Evolutionary conservation across 2,113 vertebrate species (phyloP), one percentile per base, ranked within the genome.

Genomic region (Argyrosomus japonicus): DNA sequence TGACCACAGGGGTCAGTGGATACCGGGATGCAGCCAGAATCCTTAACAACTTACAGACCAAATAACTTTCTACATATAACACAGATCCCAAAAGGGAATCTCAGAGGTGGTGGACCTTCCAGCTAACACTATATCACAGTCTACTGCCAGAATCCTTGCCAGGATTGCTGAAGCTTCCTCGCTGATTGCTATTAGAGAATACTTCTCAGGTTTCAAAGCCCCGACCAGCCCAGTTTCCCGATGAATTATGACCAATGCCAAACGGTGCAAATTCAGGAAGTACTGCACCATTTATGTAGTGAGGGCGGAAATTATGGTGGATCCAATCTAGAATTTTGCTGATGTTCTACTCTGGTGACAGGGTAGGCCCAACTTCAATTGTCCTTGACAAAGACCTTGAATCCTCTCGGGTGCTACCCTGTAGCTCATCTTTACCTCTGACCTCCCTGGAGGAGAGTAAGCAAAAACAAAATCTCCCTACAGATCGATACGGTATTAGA

Each of bases 371-470:
- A 14, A 57, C 18, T n/a, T 32, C 2, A 40, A 77, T 63, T 48
- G 62, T 68, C 76, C 23, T 62, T 77, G 36, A 56, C 2, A 51
- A 51, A 43, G 53, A 53, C 68, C 53, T 65, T 58, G 19, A 65
- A 65, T 72, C 60, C n/a, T 19, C 18, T 21, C 5, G 29, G 9
- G 9, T 23, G 25, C 50, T 60, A 53, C 68, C 36, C 43, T 63
- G 68, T 36, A 48, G 43, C 72, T 77, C 50, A 58, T 56, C 77
- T 64, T 43, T n/a, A 72, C 48, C 23, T 72, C 56, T 60, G 75
- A 63, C 62, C 67, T 64, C 77, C 25, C 29, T 18, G 5, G 6
- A 67, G 43, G 54, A 50, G 27, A 70, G 36, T 19, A 23, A 68
- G 71, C 51, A 23, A 5, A 76, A 73, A 54, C 27, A 58, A 65